These are phyloP conservation scores for Empis stercorea DNA, from an alignment of 2,888 invertebrate species.

Conservation along the genomic window DNA sequence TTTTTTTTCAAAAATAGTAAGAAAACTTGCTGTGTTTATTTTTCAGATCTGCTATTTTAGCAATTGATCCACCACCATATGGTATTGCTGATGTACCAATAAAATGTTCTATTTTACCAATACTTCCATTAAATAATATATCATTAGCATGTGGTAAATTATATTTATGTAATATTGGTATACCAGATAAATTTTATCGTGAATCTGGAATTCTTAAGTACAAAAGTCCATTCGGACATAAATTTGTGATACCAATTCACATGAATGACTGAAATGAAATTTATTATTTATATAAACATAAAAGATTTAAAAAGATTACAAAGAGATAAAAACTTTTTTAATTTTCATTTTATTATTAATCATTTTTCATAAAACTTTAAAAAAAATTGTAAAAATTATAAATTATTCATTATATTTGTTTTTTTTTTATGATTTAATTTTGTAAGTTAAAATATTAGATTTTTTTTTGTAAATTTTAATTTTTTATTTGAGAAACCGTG, in stretches of 20 bases:
- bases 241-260: conserved; percentile 66
- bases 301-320: too few species aligned
- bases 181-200: conserved; percentile 63
- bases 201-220: conserved; percentile 62
- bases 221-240: conserved; percentile 72
- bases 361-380: too few species aligned
- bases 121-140: conserved; percentile 53
- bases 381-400: too few species aligned
- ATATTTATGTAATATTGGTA: conserved; percentile 73
- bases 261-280: conserved; percentile 32
- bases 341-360: too few species aligned
- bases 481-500: too few species aligned
- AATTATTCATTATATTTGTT: too few species aligned
- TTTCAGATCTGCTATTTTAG: conserved; percentile 52
- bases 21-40: neutral
- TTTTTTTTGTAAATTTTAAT: too few species aligned
- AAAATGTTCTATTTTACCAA: conserved; percentile 59
- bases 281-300: too few species aligned
- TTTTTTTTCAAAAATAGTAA: neutral
- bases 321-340: too few species aligned
- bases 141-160: conserved; percentile 52
- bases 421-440: too few species aligned
- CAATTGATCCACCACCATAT: conserved; percentile 60
- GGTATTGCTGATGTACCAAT: conserved; percentile 46
- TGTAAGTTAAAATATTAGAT: too few species aligned